These are phyloP conservation scores for Leptinotarsa defecta DNA, from an alignment of 1,140 invertebrate genomes.

Conservation along the genomic window DNA sequence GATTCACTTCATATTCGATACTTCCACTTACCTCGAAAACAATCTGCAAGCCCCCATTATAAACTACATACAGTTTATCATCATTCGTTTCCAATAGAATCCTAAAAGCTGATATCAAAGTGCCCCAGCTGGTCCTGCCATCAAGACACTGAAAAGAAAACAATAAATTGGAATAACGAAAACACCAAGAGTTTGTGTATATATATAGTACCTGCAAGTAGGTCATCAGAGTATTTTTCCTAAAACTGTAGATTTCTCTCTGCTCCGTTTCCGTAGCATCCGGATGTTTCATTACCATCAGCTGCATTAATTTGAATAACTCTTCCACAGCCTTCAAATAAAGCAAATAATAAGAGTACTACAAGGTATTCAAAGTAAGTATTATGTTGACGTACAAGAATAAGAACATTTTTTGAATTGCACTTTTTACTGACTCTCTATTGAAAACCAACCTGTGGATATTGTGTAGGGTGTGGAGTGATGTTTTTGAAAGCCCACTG, in stretches of 20 bases:
- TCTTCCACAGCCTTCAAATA: constrained; percentile 80
- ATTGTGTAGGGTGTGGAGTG: constrained; percentile 90
- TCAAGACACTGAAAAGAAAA: constrained; percentile 69
- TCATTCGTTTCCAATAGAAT: constrained; percentile 88
- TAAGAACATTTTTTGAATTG: background rate
- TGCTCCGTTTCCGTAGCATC: constrained; percentile 80
- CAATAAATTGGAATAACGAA: background rate
- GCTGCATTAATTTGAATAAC: constrained; percentile 84
- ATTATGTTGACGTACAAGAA: background rate
- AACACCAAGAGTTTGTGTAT: background rate
- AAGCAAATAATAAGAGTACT: constrained; percentile 26
- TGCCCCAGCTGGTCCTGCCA: constrained; percentile 84
- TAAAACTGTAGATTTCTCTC: constrained; percentile 80
- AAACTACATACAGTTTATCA: constrained; percentile 85
- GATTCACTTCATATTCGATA: too few relatives aligned
- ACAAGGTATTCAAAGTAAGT: too few relatives aligned
- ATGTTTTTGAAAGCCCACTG: constrained; percentile 97
- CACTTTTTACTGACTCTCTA: background rate
- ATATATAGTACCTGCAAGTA: constrained; percentile 70
- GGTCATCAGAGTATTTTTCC: constrained; percentile 79
- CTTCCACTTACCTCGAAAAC: constrained; percentile 74
- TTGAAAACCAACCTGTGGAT: constrained; percentile 68
- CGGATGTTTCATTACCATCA: constrained; percentile 76
- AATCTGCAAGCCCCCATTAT: constrained; percentile 85
- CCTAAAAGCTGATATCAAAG: constrained; percentile 83